Percentiles rank a stretch among this genome's conserved stretches.
Evolutionary conservation across 2,888 invertebrate species (phyloP).

Genomic region (Eustalomyia histrio): DNA sequence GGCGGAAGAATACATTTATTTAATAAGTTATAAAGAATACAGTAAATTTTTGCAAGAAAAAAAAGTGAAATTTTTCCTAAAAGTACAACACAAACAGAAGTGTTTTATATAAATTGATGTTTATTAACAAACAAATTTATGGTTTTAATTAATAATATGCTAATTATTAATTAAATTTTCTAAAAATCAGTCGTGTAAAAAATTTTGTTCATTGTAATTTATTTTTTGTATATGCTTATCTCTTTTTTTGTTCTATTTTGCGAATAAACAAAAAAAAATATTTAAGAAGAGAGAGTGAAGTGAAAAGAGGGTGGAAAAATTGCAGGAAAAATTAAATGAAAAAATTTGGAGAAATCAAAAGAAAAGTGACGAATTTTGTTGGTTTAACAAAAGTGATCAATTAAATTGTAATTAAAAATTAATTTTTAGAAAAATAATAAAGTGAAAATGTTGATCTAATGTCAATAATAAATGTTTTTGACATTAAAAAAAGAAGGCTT

Average conservation of each 20-base stretch:
- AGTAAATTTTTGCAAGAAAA: slow-evolving; percentile 49
- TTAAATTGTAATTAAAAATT: slow-evolving; percentile 31
- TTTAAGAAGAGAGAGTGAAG: slow-evolving; percentile 21
- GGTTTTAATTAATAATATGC: slow-evolving; percentile 8
- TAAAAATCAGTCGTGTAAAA: slow-evolving; percentile 50
- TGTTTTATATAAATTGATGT: slow-evolving; percentile 22
- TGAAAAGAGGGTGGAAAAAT: slow-evolving; percentile 60
- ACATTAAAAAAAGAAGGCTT: too few species aligned
- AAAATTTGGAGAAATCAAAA: slow-evolving; percentile 14
- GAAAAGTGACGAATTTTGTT: neutral
- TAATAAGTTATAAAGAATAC: neutral
- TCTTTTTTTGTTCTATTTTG: slow-evolving; percentile 53
- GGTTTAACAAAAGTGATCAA: slow-evolving; percentile 39
- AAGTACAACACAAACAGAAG: neutral
- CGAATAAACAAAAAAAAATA: slow-evolving; percentile 36
- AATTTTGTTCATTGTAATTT: slow-evolving; percentile 10
- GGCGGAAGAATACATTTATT: slow-evolving; percentile 15
- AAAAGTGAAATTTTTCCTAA: slow-evolving; percentile 53
- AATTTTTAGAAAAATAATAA: neutral
- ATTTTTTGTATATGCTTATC: slow-evolving; percentile 42
- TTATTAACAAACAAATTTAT: slow-evolving; percentile 8
- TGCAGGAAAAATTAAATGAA: slow-evolving; percentile 25
- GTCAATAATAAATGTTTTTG: too few species aligned
- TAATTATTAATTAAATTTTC: neutral
- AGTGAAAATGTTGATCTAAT: slow-evolving; percentile 43